These are phyloP conservation scores for Pelecanus crispus DNA, from an alignment of 2,113 vertebrate genomes.

Conservation along the genomic window DNA sequence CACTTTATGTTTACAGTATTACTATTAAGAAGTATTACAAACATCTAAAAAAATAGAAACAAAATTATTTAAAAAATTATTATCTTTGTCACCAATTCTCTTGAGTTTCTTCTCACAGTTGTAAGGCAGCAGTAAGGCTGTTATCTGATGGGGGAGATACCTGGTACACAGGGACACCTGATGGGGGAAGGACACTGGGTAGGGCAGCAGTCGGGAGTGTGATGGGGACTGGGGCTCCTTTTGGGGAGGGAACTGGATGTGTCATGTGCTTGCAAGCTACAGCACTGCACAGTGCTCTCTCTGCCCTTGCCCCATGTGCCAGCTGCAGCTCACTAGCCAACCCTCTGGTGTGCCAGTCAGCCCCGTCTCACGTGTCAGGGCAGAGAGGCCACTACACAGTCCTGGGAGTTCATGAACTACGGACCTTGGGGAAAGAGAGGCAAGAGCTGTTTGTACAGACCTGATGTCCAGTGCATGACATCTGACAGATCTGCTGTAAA, in stretches of 20 bases:
- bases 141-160: neutral
- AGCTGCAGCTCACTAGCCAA: neutral
- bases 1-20: neutral
- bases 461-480: neutral
- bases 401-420: neutral
- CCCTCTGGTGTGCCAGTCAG: neutral
- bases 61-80: neutral
- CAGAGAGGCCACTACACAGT: neutral
- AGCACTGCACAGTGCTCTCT: neutral
- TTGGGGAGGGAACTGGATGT: neutral
- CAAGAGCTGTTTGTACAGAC: neutral
- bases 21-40: neutral
- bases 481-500: neutral
- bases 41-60: neutral
- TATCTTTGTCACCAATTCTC: neutral
- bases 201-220: rapidly evolving
- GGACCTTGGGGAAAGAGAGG: neutral
- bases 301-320: neutral
- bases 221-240: neutral
- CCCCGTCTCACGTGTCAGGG: neutral
- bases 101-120: neutral
- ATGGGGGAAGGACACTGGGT: neutral
- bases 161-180: neutral
- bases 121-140: neutral
- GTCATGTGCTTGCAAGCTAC: rapidly evolving